Conservation (phyloP, 2,113 vertebrate genomes). For the Echinops telfairi region DNA sequence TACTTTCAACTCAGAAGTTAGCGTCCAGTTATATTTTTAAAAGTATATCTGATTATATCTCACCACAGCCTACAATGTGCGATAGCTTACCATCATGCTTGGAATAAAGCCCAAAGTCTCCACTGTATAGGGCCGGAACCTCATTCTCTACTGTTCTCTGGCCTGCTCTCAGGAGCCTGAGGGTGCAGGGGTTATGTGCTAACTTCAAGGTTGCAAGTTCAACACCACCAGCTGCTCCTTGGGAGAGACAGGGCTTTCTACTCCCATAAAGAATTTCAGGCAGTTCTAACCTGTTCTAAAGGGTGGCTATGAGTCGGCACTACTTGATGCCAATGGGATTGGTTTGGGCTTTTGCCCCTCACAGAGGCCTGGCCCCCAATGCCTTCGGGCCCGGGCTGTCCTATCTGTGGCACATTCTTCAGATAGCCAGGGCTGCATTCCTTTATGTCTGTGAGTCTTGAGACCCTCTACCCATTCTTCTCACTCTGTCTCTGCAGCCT, state of each 20-base stretch:
- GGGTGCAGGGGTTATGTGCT: too few relatives aligned
- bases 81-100: background rate
- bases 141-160: background rate
- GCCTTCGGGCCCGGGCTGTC: too few relatives aligned
- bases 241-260: background rate
- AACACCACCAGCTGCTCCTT: too few relatives aligned
- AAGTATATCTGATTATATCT: background rate
- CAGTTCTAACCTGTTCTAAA: too few relatives aligned
- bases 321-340: too few relatives aligned
- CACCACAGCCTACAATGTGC: background rate
- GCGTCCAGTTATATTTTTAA: background rate
- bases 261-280: too few relatives aligned
- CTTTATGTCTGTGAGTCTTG: background rate
- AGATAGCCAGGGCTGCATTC: background rate
- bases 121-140: background rate
- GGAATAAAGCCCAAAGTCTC: background rate
- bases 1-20: conserved; percentile 3
- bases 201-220: background rate
- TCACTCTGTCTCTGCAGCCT: too few relatives aligned
- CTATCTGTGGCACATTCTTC: background rate
- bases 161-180: background rate
- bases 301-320: too few relatives aligned
- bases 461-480: too few relatives aligned
- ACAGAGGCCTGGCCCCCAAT: too few relatives aligned
- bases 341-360: too few relatives aligned